Evolutionary conservation across 2,113 vertebrate species (phyloP), one percentile per base, ranked within the genome.

Genomic region (Piprites chloris): DNA sequence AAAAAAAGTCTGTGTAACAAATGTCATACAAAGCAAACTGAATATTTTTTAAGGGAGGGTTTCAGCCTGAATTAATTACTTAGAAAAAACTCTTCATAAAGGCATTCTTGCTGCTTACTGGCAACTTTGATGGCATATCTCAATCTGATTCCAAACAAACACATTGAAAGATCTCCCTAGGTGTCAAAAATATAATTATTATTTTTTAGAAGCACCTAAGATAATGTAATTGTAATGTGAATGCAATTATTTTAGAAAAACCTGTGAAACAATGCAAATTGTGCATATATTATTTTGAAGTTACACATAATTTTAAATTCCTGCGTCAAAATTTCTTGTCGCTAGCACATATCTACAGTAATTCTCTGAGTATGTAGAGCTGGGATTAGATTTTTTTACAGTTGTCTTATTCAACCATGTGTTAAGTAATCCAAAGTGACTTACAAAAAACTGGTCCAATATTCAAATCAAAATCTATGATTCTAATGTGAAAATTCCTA

Each of bases 51-150:
- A 67, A 58, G 22, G 33, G 12, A 74, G 12, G 9, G 42, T 59
- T 62, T 78, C 37, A 49, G 3, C 4, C 37, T 76, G 50, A 85
- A 82, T 72, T 56, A 90, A 63, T 69, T 77, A 50, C 12, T 39
- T 46, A 32, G 42, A 62, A 85, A 93, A 78, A 3, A 2, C 5
- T 65, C 14, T 87, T 58, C 21, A 47, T 53, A 72, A 63, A 63
- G 13, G 53, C n/a, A 11, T 66, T 69, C 30, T 83, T 93, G 26
- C 26, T 87, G 18, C 30, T 33, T 67, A 52, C 35, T 12, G 2
- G 9, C 23, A 85, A 78, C 32, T 94, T 96, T 80, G 95, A 89
- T 84, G 53, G 23, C 13, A 37, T 42, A 61, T 87, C 66, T 93
- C 56, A 30, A 23, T 85, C 42, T 44, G 46, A 53, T 84, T 47